These are phyloP conservation scores for Trialeurodes vaporariorum DNA, from an alignment of 1,140 invertebrate genomes.

Conservation along the genomic window DNA sequence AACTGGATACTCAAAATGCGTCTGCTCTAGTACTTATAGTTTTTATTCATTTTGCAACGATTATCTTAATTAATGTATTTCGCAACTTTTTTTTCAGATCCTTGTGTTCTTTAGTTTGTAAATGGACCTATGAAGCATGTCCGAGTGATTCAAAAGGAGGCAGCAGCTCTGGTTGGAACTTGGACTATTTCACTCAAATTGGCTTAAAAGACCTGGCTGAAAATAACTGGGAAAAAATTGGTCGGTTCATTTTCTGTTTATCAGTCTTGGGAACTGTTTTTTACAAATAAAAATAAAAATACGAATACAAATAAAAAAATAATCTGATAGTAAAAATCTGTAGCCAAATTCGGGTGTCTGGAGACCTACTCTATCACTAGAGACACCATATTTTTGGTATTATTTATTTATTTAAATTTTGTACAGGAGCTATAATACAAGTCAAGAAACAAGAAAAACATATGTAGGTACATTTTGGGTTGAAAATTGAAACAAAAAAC, in stretches of 20 bases:
- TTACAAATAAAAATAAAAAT: background rate
- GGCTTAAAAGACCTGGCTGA: slow-evolving; percentile 59
- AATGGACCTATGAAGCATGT: slow-evolving; percentile 77
- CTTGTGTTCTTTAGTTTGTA: slow-evolving; percentile 83
- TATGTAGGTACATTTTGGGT: no score
- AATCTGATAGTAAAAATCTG: no score
- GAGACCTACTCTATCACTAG: background rate
- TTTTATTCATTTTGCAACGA: background rate
- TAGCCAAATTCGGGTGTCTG: no score
- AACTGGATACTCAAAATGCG: no score
- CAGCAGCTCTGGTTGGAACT: slow-evolving; percentile 51
- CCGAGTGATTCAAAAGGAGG: slow-evolving; percentile 20
- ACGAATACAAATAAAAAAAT: no score
- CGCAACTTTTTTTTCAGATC: slow-evolving; percentile 45
- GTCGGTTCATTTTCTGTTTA: slow-evolving; percentile 33
- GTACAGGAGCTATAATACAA: background rate
- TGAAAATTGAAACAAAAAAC: no score
- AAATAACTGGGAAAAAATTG: slow-evolving; percentile 63
- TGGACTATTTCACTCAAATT: slow-evolving; percentile 57
- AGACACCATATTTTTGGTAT: background rate
- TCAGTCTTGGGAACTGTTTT: background rate
- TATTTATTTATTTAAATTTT: background rate
- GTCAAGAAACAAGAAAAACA: no score
- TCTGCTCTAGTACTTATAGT: no score
- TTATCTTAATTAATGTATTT: background rate